phyloP scores from a whole-genome alignment of 2,113 vertebrate genomes.

The Vombatus ursinus region DNA sequence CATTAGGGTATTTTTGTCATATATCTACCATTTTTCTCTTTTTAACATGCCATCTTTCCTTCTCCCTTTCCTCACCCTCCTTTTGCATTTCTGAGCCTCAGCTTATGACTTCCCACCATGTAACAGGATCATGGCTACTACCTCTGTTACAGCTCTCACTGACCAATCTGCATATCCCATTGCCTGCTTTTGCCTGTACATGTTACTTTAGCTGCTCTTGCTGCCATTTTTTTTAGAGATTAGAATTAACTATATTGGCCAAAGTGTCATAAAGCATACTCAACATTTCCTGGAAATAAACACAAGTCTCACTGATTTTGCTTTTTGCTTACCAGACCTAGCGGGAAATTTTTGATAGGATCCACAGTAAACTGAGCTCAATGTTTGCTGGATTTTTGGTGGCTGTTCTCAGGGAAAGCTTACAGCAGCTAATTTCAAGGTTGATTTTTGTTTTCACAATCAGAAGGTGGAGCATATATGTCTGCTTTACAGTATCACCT shows the following conservation, averaged over 20 bases:
- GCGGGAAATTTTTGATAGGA: not conserved
- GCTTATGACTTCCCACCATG: not conserved
- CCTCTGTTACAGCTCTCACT: not conserved
- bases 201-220: not conserved
- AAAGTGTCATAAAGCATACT: not conserved
- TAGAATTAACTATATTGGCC: not conserved
- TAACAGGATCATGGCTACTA: not conserved
- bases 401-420: not conserved
- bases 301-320: constrained; percentile 7
- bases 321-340: not conserved
- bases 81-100: not conserved
- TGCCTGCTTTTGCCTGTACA: not conserved
- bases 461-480: not conserved
- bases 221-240: not conserved
- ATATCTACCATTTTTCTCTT: not conserved
- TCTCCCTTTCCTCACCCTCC: not conserved
- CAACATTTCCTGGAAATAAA: constrained; percentile 5
- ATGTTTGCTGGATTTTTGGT: not conserved
- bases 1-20: not conserved
- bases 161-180: rapidly evolving
- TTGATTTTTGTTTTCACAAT: not conserved
- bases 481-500: not conserved
- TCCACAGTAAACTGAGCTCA: not conserved
- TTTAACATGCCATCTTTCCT: not conserved
- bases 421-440: not conserved